Conservation (phyloP, 92 coral and sea anemone species). For the Chrysogorgia sp. region DNA sequence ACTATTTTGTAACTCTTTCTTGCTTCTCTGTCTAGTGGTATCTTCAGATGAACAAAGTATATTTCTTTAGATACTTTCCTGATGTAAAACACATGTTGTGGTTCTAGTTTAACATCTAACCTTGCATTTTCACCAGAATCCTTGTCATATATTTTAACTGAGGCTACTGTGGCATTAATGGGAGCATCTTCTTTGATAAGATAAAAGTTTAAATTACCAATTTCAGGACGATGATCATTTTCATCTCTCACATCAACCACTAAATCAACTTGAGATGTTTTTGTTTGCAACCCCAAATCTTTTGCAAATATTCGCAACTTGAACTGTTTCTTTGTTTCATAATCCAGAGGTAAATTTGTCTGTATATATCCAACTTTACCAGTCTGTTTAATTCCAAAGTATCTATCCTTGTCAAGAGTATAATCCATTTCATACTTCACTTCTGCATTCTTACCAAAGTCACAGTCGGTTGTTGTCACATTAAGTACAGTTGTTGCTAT, state of each 20-base stretch:
- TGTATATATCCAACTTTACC: constrained; percentile 63
- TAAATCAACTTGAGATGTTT: constrained; percentile 45
- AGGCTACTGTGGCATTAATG: constrained; percentile 66
- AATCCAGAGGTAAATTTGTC: constrained; percentile 62
- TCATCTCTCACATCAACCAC: constrained; percentile 78
- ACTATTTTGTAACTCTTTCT: constrained; percentile 64
- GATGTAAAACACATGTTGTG: constrained; percentile 70
- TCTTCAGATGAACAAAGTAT: constrained; percentile 15
- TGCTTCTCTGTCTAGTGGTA: constrained; percentile 67
- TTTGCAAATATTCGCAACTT: constrained; percentile 72
- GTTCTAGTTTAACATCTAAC: constrained; percentile 65
- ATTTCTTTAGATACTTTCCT: constrained; percentile 45
- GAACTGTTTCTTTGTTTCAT: constrained; percentile 61
- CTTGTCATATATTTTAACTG: constrained; percentile 67
- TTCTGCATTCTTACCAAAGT: constrained; percentile 75
- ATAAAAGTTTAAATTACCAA: constrained; percentile 57
- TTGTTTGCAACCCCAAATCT: constrained; percentile 55
- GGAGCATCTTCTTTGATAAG: constrained; percentile 69
- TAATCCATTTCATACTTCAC: constrained; percentile 72
- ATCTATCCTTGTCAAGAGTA: constrained; percentile 57
- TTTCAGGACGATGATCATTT: constrained; percentile 84
- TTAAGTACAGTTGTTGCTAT: constrained; percentile 59
- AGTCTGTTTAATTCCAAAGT: constrained; percentile 62
- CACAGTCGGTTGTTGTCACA: constrained; percentile 84
- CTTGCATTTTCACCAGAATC: constrained; percentile 76